phyloP scores from a whole-genome alignment of 2,797 vertebrate genomes.

The Pogonophryne albipinna region DNA sequence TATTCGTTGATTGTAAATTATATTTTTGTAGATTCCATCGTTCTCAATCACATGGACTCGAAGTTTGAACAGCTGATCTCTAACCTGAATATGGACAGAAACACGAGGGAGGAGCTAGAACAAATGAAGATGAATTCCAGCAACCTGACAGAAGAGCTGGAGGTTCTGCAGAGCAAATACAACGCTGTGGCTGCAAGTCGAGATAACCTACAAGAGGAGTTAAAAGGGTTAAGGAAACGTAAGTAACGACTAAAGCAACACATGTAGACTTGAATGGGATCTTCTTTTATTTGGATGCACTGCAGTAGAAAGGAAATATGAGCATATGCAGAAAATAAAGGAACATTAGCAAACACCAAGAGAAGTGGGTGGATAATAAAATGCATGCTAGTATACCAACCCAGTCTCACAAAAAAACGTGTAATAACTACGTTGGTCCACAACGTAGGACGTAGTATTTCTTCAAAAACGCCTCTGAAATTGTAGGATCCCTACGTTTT shows the following conservation, averaged over 20 bases:
- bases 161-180: conserved; percentile 33
- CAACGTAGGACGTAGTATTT: too few species aligned
- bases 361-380: neutral
- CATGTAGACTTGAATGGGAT: neutral
- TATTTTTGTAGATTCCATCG: conserved; percentile 27
- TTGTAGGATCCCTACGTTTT: too few species aligned
- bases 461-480: too few species aligned
- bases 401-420: too few species aligned
- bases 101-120: conserved; percentile 25
- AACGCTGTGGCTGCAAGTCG: neutral
- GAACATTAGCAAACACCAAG: neutral
- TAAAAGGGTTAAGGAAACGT: conserved; percentile 14
- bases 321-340: neutral
- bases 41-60: neutral
- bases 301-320: neutral
- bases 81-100: conserved; percentile 30
- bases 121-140: conserved; percentile 15
- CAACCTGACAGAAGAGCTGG: conserved; percentile 29
- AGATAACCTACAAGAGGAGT: conserved; percentile 26
- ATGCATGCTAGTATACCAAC: neutral
- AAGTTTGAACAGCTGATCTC: conserved; percentile 21
- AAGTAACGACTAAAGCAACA: neutral
- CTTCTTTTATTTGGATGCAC: neutral
- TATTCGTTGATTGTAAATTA: neutral
- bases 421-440: too few species aligned